A percentile compares a stretch with the other conserved stretches of the same genome.
phyloP scores from a whole-genome alignment of 64 coral and sea anemone genomes.

The Montipora sp. region DNA sequence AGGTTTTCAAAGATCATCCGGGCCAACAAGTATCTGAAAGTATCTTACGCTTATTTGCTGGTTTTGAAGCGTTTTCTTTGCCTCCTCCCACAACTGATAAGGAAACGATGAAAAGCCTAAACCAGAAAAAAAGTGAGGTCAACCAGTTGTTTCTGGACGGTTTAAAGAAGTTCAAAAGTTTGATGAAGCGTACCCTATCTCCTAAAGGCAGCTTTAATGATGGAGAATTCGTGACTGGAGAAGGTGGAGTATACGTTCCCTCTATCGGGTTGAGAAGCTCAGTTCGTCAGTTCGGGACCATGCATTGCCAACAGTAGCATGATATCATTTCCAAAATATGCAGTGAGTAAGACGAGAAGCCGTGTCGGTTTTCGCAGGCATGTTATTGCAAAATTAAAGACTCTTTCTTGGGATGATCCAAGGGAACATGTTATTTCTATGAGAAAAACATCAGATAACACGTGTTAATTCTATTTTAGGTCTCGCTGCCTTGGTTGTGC shows the following conservation, averaged over 20 bases:
- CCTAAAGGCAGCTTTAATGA: conserved; percentile 68
- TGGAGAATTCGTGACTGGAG: conserved; percentile 79
- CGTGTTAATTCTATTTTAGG: conserved; percentile 17
- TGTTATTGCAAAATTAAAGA: too few species aligned
- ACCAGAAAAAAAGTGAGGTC: not conserved
- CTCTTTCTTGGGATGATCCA: too few species aligned
- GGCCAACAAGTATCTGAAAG: conserved; percentile 55
- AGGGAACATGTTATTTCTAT: too few species aligned
- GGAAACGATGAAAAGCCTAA: conserved; percentile 57
- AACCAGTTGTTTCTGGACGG: conserved; percentile 50
- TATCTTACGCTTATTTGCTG: conserved; percentile 70
- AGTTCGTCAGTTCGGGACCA: not conserved
- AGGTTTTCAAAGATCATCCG: conserved; percentile 62
- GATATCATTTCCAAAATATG: conserved; percentile 15
- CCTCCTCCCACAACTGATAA: conserved; percentile 61
- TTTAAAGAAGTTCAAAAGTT: conserved; percentile 52
- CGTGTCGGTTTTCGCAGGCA: too few species aligned
- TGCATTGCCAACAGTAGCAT: not conserved
- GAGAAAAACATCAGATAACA: too few species aligned
- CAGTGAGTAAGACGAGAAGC: not conserved
- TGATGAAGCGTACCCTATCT: conserved; percentile 17
- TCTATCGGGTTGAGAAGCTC: not conserved
- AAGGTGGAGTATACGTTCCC: conserved; percentile 25
- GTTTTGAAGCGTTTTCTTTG: conserved; percentile 72
- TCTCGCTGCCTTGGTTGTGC: conserved; percentile 54